Evolutionary conservation across 2,113 vertebrate genomes (phyloP).

Genomic region (Glaucomys volans): DNA sequence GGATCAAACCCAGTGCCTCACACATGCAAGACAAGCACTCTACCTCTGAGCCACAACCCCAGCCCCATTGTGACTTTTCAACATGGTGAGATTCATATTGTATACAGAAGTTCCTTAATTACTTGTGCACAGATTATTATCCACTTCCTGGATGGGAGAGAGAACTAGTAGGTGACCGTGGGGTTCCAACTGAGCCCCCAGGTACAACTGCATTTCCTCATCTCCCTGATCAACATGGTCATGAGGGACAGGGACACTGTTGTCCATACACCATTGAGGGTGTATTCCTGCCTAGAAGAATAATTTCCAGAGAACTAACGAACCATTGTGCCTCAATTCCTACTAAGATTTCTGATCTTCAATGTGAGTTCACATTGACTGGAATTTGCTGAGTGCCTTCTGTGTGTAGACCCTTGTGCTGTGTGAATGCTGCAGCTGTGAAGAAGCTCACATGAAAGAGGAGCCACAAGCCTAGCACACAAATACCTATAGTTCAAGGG

Average conservation of each 20-base stretch:
- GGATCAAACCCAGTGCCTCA: too few relatives aligned
- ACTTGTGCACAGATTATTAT: background rate
- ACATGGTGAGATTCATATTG: background rate
- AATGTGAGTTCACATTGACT: background rate
- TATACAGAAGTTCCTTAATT: background rate
- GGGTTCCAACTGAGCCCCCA: background rate
- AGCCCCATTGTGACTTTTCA: background rate
- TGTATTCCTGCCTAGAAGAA: background rate
- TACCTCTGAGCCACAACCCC: too few relatives aligned
- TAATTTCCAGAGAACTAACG: slow-evolving; percentile 17
- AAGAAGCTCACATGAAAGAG: background rate
- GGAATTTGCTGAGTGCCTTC: background rate
- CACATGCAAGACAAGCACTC: too few relatives aligned
- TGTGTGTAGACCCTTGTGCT: background rate
- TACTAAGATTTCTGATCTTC: background rate
- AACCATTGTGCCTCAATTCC: background rate
- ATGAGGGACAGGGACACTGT: background rate
- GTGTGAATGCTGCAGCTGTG: background rate
- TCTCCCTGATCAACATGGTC: background rate
- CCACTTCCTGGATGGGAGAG: background rate
- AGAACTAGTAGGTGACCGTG: background rate
- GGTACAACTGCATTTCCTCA: background rate
- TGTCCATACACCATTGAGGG: background rate
- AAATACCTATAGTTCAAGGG: background rate
- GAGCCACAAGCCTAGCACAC: background rate